Conservation (phyloP, 2,113 vertebrate species). For the Oreochromis aureus region DNA sequence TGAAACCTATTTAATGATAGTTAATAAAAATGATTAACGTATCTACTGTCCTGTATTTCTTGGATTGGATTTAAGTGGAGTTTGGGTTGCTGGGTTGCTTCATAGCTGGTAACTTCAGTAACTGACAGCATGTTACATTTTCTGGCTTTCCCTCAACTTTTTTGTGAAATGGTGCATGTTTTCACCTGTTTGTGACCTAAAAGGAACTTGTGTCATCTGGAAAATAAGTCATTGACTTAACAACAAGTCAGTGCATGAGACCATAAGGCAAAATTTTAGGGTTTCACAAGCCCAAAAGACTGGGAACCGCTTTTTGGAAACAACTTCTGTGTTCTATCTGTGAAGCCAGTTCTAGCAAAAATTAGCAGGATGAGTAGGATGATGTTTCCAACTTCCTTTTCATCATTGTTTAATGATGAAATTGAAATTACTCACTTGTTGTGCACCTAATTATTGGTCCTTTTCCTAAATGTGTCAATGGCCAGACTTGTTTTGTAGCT, state of each 20-base stretch:
- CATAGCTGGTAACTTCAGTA: not conserved
- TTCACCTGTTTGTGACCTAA: not conserved
- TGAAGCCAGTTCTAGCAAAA: not conserved
- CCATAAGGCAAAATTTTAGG: not conserved
- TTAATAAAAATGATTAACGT: not conserved
- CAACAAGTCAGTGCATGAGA: not conserved
- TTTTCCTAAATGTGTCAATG: not conserved
- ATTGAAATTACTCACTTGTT: not conserved
- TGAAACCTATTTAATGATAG: not conserved
- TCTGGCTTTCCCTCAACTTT: not conserved
- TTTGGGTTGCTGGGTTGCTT: not conserved
- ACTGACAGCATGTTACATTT: not conserved
- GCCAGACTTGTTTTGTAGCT: not conserved
- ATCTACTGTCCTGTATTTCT: not conserved
- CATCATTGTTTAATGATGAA: not conserved
- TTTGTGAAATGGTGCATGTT: not conserved
- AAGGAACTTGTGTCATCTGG: not conserved
- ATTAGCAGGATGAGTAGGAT: not conserved
- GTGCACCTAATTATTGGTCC: not conserved
- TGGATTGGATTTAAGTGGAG: not conserved
- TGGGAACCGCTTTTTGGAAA: not conserved
- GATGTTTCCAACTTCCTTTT: not conserved
- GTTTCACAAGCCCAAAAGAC: not conserved
- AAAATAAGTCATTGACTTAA: not conserved
- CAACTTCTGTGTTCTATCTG: not conserved